These are phyloP conservation scores for sheep (Ovis aries) DNA, from an alignment of 2,113 vertebrate species.

Conservation along the genomic window ARS-UI_Ramb_v3.0 NC_056068.1:25928001-25928500, in stretches of 20 bases:
- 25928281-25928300: neutral
- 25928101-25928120: neutral
- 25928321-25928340: neutral
- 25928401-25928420: neutral
- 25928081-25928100: neutral
- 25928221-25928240: neutral
- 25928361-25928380: neutral
- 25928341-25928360: neutral
- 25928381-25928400: neutral
- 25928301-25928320: neutral
- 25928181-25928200: neutral
- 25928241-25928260: neutral
- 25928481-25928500: neutral
- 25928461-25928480: neutral
- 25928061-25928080: neutral
- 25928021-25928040: rapidly evolving
- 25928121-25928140: neutral
- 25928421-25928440: neutral
- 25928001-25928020: neutral
- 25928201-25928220: rapidly evolving
- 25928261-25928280: neutral
- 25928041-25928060: neutral
- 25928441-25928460: neutral
- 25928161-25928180: neutral
- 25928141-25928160: neutral